Evolutionary conservation across 2,888 invertebrate genomes (phyloP), one percentile per base, ranked within the genome.

Genomic region (Pharmacophagus antenor): DNA sequence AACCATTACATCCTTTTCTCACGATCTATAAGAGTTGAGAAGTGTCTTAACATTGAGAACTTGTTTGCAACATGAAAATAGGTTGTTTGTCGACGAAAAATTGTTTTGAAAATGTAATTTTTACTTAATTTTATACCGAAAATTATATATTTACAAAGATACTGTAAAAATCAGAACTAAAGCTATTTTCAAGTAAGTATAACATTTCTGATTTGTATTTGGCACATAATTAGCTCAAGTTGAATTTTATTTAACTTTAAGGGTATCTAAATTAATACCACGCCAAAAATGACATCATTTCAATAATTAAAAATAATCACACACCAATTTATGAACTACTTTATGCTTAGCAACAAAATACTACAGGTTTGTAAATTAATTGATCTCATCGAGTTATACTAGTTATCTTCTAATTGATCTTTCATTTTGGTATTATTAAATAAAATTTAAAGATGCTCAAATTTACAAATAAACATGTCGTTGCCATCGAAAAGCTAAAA

Each of bases 31-130:
- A 22, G n/a, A 47, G 15, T 2, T 47, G 5, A 47, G 15, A n/a
- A n/a, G 15, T 37, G 37, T n/a, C n/a, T 47, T 15, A 47, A 47
- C n/a, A 21, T 47, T 47, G 15, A 47, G 47, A 47, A 15, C 47
- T 15, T 21, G 47, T 47, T 22, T 15, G 22, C 10, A 15, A 22
- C 22, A 10, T 1, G 15, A 47, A 47, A 37, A 47, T 47, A 20
- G 47, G 47, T 22, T 22, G 7, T 47, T 37, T 37, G 37, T n/a
- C 15, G 37, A 37, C 15, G 37, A 31, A 31, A 37, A n/a, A n/a
- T 37, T 37, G 7, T n/a, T 3, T 2, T 27, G 8, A 0, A 37
- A 15, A 4, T 4, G 1, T 6, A 5, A 15, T 37, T 15, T 37
- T n/a, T 37, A 3, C 15, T n/a, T 4, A 8, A 37, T n/a, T 37